A percentile compares a stretch with the other conserved stretches of the same genome.
Evolutionary conservation across 2,113 vertebrate species (phyloP).

Genomic region (Falcunculus frontatus): DNA sequence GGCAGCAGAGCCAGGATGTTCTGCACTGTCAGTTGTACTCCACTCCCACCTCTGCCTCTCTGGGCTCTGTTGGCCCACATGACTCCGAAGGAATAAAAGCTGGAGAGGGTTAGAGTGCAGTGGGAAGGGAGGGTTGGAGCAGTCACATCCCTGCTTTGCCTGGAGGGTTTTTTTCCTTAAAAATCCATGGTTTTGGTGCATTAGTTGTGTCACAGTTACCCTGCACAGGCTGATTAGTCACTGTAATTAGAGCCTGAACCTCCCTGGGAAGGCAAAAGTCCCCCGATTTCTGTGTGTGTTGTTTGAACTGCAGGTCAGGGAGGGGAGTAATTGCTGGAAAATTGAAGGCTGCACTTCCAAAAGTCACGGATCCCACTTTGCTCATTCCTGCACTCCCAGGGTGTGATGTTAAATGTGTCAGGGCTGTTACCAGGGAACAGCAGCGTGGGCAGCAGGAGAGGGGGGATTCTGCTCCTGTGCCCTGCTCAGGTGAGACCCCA

Average conservation of each 20-base stretch:
- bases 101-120: background rate
- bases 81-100: background rate
- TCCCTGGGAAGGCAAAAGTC: rapidly evolving
- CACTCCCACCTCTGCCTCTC: background rate
- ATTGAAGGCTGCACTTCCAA: background rate
- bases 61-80: background rate
- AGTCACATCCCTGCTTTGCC: background rate
- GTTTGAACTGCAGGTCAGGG: background rate
- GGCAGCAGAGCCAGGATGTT: background rate
- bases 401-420: rapidly evolving
- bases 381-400: rapidly evolving
- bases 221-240: background rate
- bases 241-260: background rate
- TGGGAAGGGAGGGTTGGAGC: background rate
- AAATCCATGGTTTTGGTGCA: background rate
- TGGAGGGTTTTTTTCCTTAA: background rate
- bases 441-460: background rate
- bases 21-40: background rate
- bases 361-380: rapidly evolving
- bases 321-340: background rate
- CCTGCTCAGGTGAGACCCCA: background rate
- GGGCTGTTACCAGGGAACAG: background rate
- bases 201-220: background rate
- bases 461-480: background rate
- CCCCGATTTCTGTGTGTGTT: rapidly evolving